These are phyloP conservation scores for Rhingia campestris DNA, from an alignment of 2,888 invertebrate species.

Conservation along the genomic window DNA sequence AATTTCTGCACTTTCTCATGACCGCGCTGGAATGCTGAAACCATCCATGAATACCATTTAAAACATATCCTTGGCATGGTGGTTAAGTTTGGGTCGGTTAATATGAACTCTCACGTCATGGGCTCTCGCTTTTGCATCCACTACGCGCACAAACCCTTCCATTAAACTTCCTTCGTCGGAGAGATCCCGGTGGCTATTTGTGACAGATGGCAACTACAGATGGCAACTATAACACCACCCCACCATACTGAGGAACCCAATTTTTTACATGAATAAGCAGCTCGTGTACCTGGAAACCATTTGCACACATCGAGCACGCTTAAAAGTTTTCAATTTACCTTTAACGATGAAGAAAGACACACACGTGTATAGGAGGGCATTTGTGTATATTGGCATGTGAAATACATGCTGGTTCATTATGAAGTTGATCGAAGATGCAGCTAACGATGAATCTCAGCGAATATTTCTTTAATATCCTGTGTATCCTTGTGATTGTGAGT, in stretches of 20 bases:
- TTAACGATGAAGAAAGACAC: neutral
- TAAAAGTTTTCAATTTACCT: conserved; percentile 38
- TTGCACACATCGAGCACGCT: conserved; percentile 24
- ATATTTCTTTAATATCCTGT: conserved; percentile 54
- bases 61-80: neutral
- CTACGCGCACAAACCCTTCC: neutral
- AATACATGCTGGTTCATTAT: conserved; percentile 17
- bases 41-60: conserved; percentile 17
- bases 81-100: neutral
- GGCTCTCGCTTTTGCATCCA: neutral
- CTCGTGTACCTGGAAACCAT: conserved; percentile 48
- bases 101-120: conserved; percentile 2
- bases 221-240: neutral
- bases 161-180: neutral
- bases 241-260: conserved; percentile 39
- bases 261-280: conserved; percentile 49
- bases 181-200: conserved; percentile 23
- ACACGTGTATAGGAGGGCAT: neutral
- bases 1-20: conserved; percentile 1
- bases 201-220: conserved; percentile 13
- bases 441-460: conserved; percentile 13
- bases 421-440: neutral
- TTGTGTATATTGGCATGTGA: conserved; percentile 7
- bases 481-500: conserved; percentile 21
- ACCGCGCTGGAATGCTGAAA: conserved; percentile 6